Conservation (phyloP, 2,113 vertebrate genomes). For the Monarcha castaneiventris region DNA sequence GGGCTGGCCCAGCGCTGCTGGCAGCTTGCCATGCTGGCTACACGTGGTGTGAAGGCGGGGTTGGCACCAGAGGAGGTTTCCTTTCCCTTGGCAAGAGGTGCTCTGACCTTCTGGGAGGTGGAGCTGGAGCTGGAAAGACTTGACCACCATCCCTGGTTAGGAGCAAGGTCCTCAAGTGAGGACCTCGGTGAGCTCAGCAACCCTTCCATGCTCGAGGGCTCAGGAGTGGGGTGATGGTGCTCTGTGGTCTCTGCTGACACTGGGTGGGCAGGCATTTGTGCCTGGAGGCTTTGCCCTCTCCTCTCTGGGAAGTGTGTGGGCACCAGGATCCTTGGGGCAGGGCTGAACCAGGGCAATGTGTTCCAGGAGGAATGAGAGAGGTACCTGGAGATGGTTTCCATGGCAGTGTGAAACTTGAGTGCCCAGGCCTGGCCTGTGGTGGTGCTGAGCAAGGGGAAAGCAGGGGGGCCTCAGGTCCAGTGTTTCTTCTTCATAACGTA, state of each 20-base stretch:
- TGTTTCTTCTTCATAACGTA: fast-evolving
- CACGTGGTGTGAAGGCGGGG: background rate
- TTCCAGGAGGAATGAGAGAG: background rate
- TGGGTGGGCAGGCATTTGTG: background rate
- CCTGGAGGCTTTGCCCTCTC: background rate
- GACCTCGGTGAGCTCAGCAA: background rate
- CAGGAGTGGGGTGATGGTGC: background rate
- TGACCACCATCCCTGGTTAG: background rate
- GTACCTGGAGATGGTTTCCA: background rate
- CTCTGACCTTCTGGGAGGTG: background rate
- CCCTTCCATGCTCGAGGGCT: fast-evolving
- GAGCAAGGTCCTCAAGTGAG: background rate
- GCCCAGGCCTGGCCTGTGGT: background rate
- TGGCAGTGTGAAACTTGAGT: background rate
- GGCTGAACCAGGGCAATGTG: fast-evolving
- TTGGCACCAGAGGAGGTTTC: background rate
- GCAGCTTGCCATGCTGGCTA: background rate
- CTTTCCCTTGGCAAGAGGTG: background rate
- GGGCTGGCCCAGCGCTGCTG: background rate
- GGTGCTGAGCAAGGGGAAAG: background rate
- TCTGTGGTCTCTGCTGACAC: background rate
- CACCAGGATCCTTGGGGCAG: fast-evolving
- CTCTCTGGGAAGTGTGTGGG: background rate
- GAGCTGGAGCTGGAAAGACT: background rate
- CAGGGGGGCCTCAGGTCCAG: background rate